These are phyloP conservation scores for Odontamblyopus lacepedii DNA, from an alignment of 2,797 vertebrate species.

Conservation along the genomic window DNA sequence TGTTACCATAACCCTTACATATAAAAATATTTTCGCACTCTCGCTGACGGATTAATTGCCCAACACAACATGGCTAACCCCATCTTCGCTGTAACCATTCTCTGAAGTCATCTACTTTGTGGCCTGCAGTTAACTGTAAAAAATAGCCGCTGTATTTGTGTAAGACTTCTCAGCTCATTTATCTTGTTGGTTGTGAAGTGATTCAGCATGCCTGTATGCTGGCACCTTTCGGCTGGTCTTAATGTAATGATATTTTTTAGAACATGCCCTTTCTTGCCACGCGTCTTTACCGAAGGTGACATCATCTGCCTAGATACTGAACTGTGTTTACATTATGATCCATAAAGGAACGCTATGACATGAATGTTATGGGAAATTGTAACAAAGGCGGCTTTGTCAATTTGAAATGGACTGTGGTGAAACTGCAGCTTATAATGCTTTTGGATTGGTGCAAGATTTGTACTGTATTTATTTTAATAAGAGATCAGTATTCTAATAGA, in stretches of 20 bases:
- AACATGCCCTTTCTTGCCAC: slow-evolving; percentile 64
- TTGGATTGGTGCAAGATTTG: too few species aligned
- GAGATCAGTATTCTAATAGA: background rate
- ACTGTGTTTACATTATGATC: slow-evolving; percentile 54
- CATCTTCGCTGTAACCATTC: slow-evolving; percentile 41
- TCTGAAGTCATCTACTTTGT: slow-evolving; percentile 42
- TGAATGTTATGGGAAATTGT: slow-evolving; percentile 17
- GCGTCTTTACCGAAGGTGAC: slow-evolving; percentile 58
- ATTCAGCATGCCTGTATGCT: slow-evolving; percentile 40
- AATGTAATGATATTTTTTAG: slow-evolving; percentile 72
- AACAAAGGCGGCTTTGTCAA: background rate
- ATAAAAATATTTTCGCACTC: slow-evolving; percentile 51
- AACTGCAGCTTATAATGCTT: too few species aligned
- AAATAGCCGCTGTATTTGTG: slow-evolving; percentile 49
- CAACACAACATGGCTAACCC: slow-evolving; percentile 32
- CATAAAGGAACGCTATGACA: slow-evolving; percentile 38
- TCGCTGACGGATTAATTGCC: slow-evolving; percentile 58
- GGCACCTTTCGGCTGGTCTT: slow-evolving; percentile 56
- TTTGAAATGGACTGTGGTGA: background rate
- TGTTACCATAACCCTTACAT: slow-evolving; percentile 33
- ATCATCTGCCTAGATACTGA: slow-evolving; percentile 55
- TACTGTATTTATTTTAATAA: background rate
- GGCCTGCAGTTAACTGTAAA: slow-evolving; percentile 35
- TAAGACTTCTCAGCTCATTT: slow-evolving; percentile 70
- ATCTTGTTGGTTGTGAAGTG: slow-evolving; percentile 55